Evolutionary conservation across 2,113 vertebrate genomes (phyloP).

Genomic region (Ageneiosus marmoratus): DNA sequence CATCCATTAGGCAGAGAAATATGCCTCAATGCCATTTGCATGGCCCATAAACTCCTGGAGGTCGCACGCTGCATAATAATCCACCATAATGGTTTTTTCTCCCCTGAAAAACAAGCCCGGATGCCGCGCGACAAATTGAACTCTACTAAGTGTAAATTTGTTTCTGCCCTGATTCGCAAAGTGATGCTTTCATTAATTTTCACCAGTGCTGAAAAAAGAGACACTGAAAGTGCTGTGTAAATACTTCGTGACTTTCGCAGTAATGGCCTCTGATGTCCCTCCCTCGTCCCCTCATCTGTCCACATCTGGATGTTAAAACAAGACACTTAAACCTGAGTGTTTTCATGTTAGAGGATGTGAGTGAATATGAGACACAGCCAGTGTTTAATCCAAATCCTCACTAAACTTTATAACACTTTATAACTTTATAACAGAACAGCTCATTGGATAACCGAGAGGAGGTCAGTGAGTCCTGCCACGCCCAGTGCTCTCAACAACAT

Average conservation of each 20-base stretch:
- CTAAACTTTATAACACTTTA: background rate
- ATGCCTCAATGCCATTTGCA: conserved; percentile 74
- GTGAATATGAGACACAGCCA: background rate
- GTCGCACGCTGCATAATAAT: conserved; percentile 66
- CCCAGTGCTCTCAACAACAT: no score
- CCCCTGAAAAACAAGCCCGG: conserved; percentile 44
- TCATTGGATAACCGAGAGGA: background rate
- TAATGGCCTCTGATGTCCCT: conserved; percentile 21
- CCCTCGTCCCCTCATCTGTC: background rate
- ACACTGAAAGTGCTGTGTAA: conserved; percentile 49
- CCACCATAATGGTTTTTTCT: conserved; percentile 59
- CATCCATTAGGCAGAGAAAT: conserved; percentile 72
- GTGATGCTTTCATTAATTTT: conserved; percentile 71
- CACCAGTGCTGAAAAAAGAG: conserved; percentile 55
- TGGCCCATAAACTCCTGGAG: conserved; percentile 75
- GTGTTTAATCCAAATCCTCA: background rate
- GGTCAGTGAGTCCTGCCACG: no score
- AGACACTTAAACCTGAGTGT: no score
- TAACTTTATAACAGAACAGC: background rate
- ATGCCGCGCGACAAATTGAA: conserved; percentile 61
- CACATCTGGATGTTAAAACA: background rate
- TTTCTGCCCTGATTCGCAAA: conserved; percentile 65
- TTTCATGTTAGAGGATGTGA: background rate
- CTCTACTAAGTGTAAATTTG: conserved; percentile 69
- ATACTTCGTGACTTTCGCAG: conserved; percentile 39